Percentiles rank a stretch among this genome's conserved stretches.
Conservation (phyloP, 2,113 vertebrate genomes). For the Stigmatopora nigra region DNA sequence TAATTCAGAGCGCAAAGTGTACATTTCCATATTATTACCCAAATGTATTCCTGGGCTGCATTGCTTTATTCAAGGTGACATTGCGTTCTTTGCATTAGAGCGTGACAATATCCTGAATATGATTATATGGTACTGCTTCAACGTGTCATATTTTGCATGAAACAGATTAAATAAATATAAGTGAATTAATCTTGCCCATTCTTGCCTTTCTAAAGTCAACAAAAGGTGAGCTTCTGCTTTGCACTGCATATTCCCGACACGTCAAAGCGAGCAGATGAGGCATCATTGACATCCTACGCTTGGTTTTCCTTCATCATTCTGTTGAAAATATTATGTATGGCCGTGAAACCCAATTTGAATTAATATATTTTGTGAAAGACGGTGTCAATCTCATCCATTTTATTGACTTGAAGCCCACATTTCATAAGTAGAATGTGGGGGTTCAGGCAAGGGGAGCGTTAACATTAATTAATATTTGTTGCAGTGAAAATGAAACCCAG, state of each 20-base stretch:
- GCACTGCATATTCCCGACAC: slow-evolving; percentile 85
- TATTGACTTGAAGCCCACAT: slow-evolving; percentile 78
- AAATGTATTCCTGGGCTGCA: slow-evolving; percentile 67
- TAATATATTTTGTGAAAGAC: slow-evolving; percentile 76
- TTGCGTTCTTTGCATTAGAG: slow-evolving; percentile 58
- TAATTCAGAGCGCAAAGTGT: slow-evolving; percentile 64
- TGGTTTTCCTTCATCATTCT: slow-evolving; percentile 82
- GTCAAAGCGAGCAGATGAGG: slow-evolving; percentile 75
- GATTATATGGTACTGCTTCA: slow-evolving; percentile 70
- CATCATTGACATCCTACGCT: slow-evolving; percentile 86
- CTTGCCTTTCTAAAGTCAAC: slow-evolving; percentile 51
- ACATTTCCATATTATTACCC: slow-evolving; percentile 71
- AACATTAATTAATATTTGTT: slow-evolving; percentile 99
- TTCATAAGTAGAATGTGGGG: slow-evolving; percentile 81
- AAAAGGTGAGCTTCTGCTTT: slow-evolving; percentile 66
- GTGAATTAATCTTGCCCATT: slow-evolving; percentile 62
- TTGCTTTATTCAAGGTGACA: slow-evolving; percentile 72
- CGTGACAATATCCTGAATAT: slow-evolving; percentile 66
- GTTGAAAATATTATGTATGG: slow-evolving; percentile 95
- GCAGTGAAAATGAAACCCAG: slow-evolving; percentile 98
- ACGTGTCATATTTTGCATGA: slow-evolving; percentile 66
- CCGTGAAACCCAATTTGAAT: slow-evolving; percentile 69
- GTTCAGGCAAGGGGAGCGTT: slow-evolving; percentile 70
- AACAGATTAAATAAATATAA: slow-evolving; percentile 72
- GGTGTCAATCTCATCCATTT: slow-evolving; percentile 77